phyloP scores from a whole-genome alignment of 2,888 invertebrate genomes.

The Odontocolon sp. region DNA sequence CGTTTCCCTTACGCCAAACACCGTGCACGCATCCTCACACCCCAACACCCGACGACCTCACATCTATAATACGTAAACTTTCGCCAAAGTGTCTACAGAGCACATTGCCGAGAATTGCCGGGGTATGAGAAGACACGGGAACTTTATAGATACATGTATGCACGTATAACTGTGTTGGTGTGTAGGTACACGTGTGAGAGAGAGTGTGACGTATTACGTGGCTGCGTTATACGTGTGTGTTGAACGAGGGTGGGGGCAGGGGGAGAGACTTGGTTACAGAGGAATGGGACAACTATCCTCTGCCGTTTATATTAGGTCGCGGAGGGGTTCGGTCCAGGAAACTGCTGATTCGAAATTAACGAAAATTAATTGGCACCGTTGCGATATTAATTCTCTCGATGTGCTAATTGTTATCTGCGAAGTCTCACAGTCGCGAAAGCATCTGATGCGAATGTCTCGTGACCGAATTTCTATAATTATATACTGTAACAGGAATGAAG shows the following conservation, averaged over 20 bases:
- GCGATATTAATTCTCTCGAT: conserved; percentile 77
- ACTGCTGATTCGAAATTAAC: conserved; percentile 80
- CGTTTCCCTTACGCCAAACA: not conserved
- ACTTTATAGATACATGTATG: conserved; percentile 18
- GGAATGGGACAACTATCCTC: not conserved
- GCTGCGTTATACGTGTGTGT: too few species aligned
- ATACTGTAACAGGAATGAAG: not conserved
- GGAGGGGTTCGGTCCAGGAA: conserved; percentile 69
- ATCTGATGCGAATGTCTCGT: not conserved
- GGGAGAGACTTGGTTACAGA: not conserved
- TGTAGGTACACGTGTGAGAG: conserved; percentile 3
- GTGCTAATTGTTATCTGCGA: conserved; percentile 75
- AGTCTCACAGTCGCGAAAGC: conserved; percentile 2
- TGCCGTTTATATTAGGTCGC: not conserved
- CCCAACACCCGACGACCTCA: conserved; percentile 13
- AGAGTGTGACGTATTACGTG: too few species aligned
- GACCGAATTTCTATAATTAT: not conserved
- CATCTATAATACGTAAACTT: conserved; percentile 64
- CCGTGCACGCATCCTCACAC: conserved; percentile 28
- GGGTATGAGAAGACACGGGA: conserved; percentile 39
- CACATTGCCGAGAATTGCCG: conserved; percentile 58
- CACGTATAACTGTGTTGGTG: not conserved
- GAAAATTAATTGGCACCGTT: conserved; percentile 79
- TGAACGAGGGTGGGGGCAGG: conserved; percentile 14
- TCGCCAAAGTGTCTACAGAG: conserved; percentile 71